Percentiles rank a stretch among this genome's conserved stretches.
Evolutionary conservation across 2,797 vertebrate genomes (phyloP).

Genomic region (Sebastes steindachneri): DNA sequence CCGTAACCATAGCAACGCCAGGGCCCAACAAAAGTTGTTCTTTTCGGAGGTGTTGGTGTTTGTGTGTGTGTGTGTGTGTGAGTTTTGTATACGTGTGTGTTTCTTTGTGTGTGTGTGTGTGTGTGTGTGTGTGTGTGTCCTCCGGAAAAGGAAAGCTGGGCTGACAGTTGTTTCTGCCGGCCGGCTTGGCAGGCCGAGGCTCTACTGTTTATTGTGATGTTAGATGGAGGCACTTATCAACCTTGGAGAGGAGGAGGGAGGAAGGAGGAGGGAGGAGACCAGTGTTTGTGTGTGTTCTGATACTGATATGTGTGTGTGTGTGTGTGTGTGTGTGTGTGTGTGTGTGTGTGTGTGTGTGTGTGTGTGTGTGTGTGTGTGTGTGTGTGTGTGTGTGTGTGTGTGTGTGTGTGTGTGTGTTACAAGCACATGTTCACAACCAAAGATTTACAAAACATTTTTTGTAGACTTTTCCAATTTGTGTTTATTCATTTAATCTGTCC

Average conservation of each 20-base stretch:
- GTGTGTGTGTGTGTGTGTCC: slow-evolving; percentile 23
- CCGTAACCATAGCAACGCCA: slow-evolving; percentile 64
- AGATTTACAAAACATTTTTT: not conserved
- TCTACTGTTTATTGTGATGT: slow-evolving; percentile 88
- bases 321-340: not conserved
- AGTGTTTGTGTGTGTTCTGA: not conserved
- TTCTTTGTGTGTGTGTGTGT: slow-evolving; percentile 11
- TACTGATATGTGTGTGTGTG: not conserved
- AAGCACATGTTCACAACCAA: not conserved
- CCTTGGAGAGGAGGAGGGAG: slow-evolving; percentile 21
- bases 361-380: not conserved
- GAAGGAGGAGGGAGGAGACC: not conserved
- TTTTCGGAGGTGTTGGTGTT: slow-evolving; percentile 46
- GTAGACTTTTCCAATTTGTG: not conserved
- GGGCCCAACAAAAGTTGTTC: slow-evolving; percentile 64
- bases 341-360: not conserved
- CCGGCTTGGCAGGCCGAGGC: slow-evolving; percentile 85
- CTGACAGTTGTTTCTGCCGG: slow-evolving; percentile 65
- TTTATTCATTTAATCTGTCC: not conserved
- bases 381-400: not conserved
- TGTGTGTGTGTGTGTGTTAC: not conserved
- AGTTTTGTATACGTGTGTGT: not conserved
- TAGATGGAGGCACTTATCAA: slow-evolving; percentile 64
- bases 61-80: slow-evolving; percentile 13
- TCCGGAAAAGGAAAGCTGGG: slow-evolving; percentile 61